phyloP scores from a whole-genome alignment of 1,140 invertebrate genomes.

The Chelonus insularis region DNA sequence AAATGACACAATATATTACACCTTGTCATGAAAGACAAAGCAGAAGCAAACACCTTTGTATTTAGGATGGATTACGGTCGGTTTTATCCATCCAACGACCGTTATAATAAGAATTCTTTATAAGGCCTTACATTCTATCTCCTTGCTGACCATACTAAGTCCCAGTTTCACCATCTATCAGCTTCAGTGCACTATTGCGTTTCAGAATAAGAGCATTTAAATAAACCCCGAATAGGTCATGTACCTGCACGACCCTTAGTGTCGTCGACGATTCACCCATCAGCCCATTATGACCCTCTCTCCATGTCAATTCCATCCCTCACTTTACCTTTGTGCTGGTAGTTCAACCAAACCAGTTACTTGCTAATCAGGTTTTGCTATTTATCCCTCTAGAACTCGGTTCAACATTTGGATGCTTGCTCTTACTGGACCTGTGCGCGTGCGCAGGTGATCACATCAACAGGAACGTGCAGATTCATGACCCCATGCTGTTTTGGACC shows the following conservation, averaged over 20 bases:
- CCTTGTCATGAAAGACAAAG: conserved; percentile 7
- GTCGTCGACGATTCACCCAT: conserved; percentile 39
- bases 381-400: not conserved
- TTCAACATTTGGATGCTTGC: not conserved
- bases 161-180: no score
- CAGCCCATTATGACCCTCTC: conserved; percentile 38
- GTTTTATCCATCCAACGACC: conserved; percentile 6
- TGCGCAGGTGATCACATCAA: conserved; percentile 29
- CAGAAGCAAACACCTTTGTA: not conserved
- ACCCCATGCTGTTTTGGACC: conserved; percentile 22
- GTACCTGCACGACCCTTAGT: conserved; percentile 53
- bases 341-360: not conserved
- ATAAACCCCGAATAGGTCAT: conserved; percentile 47
- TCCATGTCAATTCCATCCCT: conserved; percentile 7
- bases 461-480: conserved; percentile 30
- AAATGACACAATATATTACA: not conserved
- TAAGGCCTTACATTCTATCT: no score
- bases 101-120: not conserved
- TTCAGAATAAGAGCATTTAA: conserved; percentile 48
- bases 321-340: not conserved
- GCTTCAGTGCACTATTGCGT: not conserved
- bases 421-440: conserved; percentile 19
- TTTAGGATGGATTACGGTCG: conserved; percentile 3
- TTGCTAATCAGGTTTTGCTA: not conserved
- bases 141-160: no score